phyloP scores from a whole-genome alignment of 2,888 invertebrate genomes.

The Lepidocyrtoides sp. region DNA sequence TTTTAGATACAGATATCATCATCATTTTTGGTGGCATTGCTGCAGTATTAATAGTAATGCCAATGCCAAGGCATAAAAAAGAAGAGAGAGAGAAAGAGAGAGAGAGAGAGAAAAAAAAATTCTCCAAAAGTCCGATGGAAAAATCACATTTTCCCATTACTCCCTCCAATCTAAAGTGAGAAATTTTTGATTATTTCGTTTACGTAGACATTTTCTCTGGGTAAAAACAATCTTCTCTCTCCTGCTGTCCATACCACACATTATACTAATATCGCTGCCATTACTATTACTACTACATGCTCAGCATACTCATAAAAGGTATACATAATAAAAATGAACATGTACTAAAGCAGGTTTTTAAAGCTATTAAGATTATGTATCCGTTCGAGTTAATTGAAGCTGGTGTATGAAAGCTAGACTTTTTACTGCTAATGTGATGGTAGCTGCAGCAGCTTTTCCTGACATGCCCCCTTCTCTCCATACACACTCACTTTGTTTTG shows the following conservation, averaged over 20 bases:
- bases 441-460: neutral
- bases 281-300: neutral
- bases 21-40: conserved; percentile 38
- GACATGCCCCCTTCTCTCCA: neutral
- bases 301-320: neutral
- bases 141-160: conserved; percentile 65
- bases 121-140: conserved; percentile 53
- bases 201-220: neutral
- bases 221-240: neutral
- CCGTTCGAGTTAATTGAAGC: conserved; percentile 72
- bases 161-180: conserved; percentile 51
- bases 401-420: conserved; percentile 55
- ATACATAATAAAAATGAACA: conserved; percentile 44
- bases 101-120: conserved; percentile 7
- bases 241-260: neutral
- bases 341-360: conserved; percentile 68
- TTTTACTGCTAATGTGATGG: conserved; percentile 47
- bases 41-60: conserved; percentile 11
- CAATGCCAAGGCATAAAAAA: conserved; percentile 40
- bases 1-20: conserved; percentile 60
- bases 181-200: conserved; percentile 31
- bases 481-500: neutral
- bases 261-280: neutral
- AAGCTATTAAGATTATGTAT: conserved; percentile 74
- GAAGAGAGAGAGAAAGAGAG: no score